These are phyloP conservation scores for Balearica regulorum DNA, from an alignment of 2,797 vertebrate species.

Conservation along the genomic window DNA sequence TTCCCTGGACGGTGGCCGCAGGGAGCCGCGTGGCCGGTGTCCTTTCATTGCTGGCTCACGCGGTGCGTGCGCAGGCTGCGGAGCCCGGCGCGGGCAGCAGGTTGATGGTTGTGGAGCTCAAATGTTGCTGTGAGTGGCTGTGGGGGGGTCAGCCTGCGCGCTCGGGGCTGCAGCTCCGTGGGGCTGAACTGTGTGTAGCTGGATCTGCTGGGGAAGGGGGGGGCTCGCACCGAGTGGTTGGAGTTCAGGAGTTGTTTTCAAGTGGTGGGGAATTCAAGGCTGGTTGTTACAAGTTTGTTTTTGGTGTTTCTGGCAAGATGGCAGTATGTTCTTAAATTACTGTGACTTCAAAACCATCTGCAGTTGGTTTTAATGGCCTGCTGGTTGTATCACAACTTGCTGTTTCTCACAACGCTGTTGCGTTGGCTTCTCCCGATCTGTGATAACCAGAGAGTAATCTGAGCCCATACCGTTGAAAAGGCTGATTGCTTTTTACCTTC, in stretches of 20 bases:
- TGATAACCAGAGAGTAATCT: neutral
- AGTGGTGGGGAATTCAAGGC: neutral
- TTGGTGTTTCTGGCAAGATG: neutral
- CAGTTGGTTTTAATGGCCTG: neutral
- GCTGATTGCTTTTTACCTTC: neutral
- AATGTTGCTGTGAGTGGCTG: accelerated
- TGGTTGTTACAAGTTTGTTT: neutral
- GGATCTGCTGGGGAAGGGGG: no score
- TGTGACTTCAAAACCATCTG: neutral
- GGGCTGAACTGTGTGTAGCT: accelerated
- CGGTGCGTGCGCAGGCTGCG: accelerated
- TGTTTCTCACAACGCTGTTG: neutral
- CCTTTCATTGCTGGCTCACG: neutral
- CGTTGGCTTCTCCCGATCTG: neutral
- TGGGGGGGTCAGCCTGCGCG: no score
- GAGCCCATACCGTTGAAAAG: neutral
- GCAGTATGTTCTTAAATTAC: neutral
- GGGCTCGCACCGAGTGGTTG: accelerated
- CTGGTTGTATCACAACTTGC: neutral
- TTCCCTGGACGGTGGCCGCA: accelerated
- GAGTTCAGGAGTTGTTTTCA: neutral
- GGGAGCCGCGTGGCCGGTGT: neutral
- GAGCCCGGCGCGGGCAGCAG: accelerated
- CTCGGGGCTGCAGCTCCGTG: neutral
- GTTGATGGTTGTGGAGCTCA: neutral